Evolutionary conservation across 1,140 invertebrate species (phyloP).

Genomic region (Wasmannia auropunctata): DNA sequence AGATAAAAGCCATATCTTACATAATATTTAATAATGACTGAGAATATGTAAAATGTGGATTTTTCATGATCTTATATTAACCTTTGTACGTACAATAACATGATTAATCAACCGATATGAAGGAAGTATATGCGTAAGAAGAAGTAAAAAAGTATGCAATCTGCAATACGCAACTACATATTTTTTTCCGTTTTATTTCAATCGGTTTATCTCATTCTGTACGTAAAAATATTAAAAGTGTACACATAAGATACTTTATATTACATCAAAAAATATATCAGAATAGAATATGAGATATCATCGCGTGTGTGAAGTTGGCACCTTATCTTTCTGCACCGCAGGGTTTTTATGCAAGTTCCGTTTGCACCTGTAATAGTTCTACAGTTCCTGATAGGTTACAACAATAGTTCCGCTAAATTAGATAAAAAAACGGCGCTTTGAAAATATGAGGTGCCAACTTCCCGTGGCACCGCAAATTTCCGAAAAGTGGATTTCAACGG

Average conservation of each 20-base stretch:
- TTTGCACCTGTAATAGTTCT: too few relatives aligned
- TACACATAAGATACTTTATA: background rate
- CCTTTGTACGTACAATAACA: background rate
- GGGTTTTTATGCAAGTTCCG: too few relatives aligned
- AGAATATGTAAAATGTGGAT: background rate
- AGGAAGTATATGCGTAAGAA: background rate
- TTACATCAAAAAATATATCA: background rate
- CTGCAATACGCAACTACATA: background rate
- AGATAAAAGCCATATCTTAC: background rate
- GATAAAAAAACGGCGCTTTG: too few relatives aligned
- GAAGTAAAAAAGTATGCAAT: background rate
- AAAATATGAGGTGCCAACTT: too few relatives aligned
- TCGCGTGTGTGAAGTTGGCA: too few relatives aligned
- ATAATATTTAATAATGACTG: background rate
- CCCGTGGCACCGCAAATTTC: too few relatives aligned
- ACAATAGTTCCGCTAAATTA: too few relatives aligned
- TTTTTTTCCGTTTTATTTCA: background rate
- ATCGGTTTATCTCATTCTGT: background rate
- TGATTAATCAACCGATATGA: conserved; percentile 3
- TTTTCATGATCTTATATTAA: background rate
- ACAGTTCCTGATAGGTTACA: too few relatives aligned
- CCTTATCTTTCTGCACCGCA: too few relatives aligned
- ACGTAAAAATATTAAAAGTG: background rate
- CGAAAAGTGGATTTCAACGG: too few relatives aligned
- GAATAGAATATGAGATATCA: too few relatives aligned